Evolutionary conservation across 2,888 invertebrate genomes (phyloP).

Genomic region (Luffia ferchaultella): DNA sequence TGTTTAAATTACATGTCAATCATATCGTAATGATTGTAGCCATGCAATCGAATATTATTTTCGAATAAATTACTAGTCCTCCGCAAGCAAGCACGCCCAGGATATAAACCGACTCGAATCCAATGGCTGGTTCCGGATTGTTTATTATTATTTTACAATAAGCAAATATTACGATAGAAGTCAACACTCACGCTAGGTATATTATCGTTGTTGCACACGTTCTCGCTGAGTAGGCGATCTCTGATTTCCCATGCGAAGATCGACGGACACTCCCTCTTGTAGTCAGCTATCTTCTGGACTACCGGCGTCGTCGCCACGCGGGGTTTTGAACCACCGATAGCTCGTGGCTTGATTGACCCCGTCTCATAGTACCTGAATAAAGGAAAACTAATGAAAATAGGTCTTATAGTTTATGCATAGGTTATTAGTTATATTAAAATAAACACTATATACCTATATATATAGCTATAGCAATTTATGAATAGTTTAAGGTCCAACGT

Average conservation of each 20-base stretch:
- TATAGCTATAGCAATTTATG: too few species aligned
- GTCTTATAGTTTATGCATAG: background rate
- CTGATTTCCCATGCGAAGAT: conserved; percentile 99
- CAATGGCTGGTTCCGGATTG: too few species aligned
- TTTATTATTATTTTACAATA: too few species aligned
- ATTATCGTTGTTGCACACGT: conserved; percentile 96
- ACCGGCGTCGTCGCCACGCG: conserved; percentile 94
- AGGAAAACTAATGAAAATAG: background rate
- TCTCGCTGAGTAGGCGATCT: conserved; percentile 91
- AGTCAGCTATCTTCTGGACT: conserved; percentile 94
- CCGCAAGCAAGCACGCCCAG: too few species aligned
- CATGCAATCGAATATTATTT: too few species aligned
- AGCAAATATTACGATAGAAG: too few species aligned
- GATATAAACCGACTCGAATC: too few species aligned
- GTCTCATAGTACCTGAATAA: conserved; percentile 93
- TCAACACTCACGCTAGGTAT: conserved; percentile 94
- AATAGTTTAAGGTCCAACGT: too few species aligned
- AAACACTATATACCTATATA: background rate
- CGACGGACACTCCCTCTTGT: conserved; percentile 96
- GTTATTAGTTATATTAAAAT: background rate
- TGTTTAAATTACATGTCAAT: too few species aligned
- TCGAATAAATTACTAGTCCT: too few species aligned
- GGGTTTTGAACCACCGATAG: conserved; percentile 97
- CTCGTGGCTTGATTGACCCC: conserved; percentile 95
- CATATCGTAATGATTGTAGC: too few species aligned